Percentiles rank a stretch among this genome's conserved stretches.
These are phyloP conservation scores for Actinernus sp. DNA, from an alignment of 92 coral and sea anemone genomes.

Conservation along the genomic window DNA sequence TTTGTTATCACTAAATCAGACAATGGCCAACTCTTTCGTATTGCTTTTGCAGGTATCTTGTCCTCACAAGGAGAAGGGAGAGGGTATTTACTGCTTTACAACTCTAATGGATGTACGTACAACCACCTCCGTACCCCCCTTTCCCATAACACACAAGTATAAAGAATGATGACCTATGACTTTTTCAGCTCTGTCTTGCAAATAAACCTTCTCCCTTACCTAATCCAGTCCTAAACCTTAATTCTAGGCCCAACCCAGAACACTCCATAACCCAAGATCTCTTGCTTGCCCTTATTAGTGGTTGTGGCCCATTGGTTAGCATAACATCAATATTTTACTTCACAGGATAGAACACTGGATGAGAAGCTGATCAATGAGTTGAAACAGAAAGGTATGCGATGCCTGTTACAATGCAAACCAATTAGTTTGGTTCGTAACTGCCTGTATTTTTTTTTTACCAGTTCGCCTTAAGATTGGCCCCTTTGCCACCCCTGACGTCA, in stretches of 20 bases:
- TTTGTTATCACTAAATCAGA: not conserved
- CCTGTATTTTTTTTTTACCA: slow-evolving; percentile 7
- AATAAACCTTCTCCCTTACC: too few species aligned
- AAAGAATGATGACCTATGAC: too few species aligned
- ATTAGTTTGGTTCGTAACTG: too few species aligned
- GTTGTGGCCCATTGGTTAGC: too few species aligned
- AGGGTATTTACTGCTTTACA: slow-evolving; percentile 93
- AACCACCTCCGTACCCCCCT: too few species aligned
- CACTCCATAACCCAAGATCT: too few species aligned
- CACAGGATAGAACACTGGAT: slow-evolving; percentile 74
- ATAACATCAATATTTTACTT: too few species aligned
- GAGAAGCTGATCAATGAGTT: slow-evolving; percentile 79
- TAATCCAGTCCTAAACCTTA: too few species aligned
- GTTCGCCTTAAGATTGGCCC: slow-evolving; percentile 97
- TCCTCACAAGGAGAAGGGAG: slow-evolving; percentile 96
- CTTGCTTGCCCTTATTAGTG: too few species aligned
- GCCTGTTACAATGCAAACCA: not conserved
- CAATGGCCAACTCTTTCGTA: not conserved
- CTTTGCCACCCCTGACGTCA: slow-evolving; percentile 93
- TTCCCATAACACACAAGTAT: too few species aligned
- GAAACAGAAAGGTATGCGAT: slow-evolving; percentile 76
- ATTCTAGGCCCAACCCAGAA: too few species aligned
- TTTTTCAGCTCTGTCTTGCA: too few species aligned
- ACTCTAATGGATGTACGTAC: slow-evolving; percentile 92
- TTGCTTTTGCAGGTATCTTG: slow-evolving; percentile 78